Evolutionary conservation across 2,888 invertebrate species (phyloP), one percentile per base, ranked within the genome.

Genomic region (Sturmia bella): DNA sequence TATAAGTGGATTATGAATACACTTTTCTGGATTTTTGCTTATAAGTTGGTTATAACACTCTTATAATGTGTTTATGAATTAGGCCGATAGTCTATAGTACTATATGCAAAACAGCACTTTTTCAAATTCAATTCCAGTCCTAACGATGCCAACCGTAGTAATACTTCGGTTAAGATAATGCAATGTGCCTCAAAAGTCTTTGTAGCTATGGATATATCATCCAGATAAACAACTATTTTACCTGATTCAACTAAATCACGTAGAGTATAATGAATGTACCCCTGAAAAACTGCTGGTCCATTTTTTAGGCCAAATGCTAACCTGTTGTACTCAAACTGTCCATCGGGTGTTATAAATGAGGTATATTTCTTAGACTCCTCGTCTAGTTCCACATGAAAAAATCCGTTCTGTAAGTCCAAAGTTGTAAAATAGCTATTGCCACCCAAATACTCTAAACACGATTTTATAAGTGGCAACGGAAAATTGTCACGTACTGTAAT

Each of bases 281-380:
- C 21, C 21, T 70, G 64, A 56, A 77, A 70, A 3, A 63, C 50
- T 13, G 70, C 63, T 2, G 68, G 24, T 59, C n/a, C n/a, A n/a
- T n/a, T n/a, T n/a, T n/a, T n/a, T n/a, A n/a, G n/a, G n/a, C n/a
- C n/a, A n/a, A n/a, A n/a, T n/a, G n/a, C n/a, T n/a, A n/a, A n/a
- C n/a, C n/a, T n/a, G n/a, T n/a, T 52, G 43, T 59, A 73, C 21
- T 73, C 72, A 52, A 37, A 79, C 45, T 79, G 66, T n/a, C 73
- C 68, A 48, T 57, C 48, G 12, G 77, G 77, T 13, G 66, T 79
- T 21, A 73, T 66, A 17, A 59, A 72, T 7, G 73, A 57, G 7
- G 72, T 73, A 50, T 64, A 72, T 52, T 56, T 52, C n/a, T 32
- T 27, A 11, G 73, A 79, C 1, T 66, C 63, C 13, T 37, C 52